Percentiles rank a stretch among this genome's conserved stretches.
phyloP scores from a whole-genome alignment of 2,888 invertebrate species.

The Cheilosia urbana region DNA sequence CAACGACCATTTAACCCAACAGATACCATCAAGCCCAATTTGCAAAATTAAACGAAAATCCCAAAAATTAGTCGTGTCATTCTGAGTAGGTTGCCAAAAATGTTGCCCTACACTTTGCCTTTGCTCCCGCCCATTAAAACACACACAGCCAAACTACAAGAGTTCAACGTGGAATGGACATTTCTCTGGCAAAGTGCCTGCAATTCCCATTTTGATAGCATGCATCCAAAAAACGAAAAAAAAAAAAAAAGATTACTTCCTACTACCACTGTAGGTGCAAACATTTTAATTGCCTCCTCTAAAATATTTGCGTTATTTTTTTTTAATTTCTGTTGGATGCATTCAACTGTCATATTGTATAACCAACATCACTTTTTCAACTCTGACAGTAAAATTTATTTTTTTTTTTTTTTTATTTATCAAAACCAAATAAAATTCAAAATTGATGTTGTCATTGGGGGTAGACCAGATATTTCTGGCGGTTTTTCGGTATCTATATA shows the following conservation, averaged over 20 bases:
- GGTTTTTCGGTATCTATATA: not conserved
- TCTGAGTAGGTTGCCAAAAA: constrained; percentile 39
- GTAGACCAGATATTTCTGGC: constrained; percentile 32
- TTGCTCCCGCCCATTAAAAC: not conserved
- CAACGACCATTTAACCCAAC: not conserved
- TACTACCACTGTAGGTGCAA: constrained; percentile 45
- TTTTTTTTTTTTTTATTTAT: constrained; percentile 12
- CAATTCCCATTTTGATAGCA: constrained; percentile 33
- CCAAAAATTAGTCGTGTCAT: constrained; percentile 2
- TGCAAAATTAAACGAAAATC: constrained; percentile 19
- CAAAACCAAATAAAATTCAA: constrained; percentile 47
- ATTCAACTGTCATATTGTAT: constrained; percentile 48
- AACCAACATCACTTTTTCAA: constrained; percentile 36
- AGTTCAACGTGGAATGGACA: constrained; percentile 50
- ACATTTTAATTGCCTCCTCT: constrained; percentile 68
- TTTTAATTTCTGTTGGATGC: not conserved
- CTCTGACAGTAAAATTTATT: constrained; percentile 25
- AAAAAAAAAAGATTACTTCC: not conserved
- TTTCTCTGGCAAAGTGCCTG: constrained; percentile 60
- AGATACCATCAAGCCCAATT: constrained; percentile 26
- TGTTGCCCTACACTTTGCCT: not conserved
- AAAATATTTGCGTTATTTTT: constrained; percentile 10
- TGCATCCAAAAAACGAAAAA: not conserved
- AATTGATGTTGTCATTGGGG: constrained; percentile 64
- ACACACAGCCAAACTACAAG: not conserved